Evolutionary conservation across 2,797 vertebrate species (phyloP), one percentile per base, ranked within the genome.

Genomic region (Gallirallus australis): DNA sequence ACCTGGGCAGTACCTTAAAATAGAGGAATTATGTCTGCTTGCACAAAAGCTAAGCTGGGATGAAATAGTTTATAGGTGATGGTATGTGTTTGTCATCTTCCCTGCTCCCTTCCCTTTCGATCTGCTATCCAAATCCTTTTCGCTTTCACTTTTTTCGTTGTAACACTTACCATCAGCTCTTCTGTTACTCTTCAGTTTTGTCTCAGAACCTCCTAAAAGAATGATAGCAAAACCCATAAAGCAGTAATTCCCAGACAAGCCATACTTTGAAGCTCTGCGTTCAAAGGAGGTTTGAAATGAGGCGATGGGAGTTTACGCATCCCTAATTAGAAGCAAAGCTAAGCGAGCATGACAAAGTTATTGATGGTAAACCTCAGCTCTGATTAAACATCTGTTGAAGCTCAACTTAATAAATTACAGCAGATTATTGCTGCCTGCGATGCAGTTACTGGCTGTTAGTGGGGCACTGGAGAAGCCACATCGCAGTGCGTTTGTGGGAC

Each of bases 321-420:
- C 28, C 35, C 53, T 85, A 85, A 87, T 80, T 66, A 66, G 89
- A 91, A 82, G 45, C 39, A 80, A 93, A 85, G 30, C 45, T 82
- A 78, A 89, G 33, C 0, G 1, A 86, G 37, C 63, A 24, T 89
- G 86, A 64, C 42, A 65, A 53, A 86, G 91, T 52, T 83, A 84
- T 91, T 88, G 65, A 86, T 76, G 27, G 70, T 85, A 86, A 90
- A 76, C 63, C 65, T 82, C 66, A 91, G 61, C 54, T 45, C 52
- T 86, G 61, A 78, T 82, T 90, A 63, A 93, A 72, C 70, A 76
- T 88, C 73, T 92, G 59, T 52, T 86, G 73, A 84, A 89, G 47
- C 73, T 82, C 80, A 42, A 4, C 3, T 81, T 81, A 54, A 42
- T 81, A 81, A 90, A 28, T 86, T 53, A 47, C 42, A 54, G 65